Percentiles rank a stretch among this genome's conserved stretches.
Conservation (phyloP, 2,888 invertebrate species). For the Acronicta alni region DNA sequence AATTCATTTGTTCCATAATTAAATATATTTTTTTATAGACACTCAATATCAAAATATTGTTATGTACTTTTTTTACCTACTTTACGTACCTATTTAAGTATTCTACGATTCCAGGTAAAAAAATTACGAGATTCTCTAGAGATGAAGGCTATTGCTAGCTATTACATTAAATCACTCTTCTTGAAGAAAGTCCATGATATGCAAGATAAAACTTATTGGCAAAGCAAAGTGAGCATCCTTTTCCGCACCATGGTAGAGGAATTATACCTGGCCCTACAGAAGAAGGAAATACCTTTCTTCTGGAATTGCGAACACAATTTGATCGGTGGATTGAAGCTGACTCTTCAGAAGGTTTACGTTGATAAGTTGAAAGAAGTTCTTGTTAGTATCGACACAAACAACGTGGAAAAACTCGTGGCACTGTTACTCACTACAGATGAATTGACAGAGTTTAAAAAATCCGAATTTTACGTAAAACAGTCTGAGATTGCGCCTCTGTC, state of each 20-base stretch:
- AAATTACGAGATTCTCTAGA: slow-evolving; percentile 84
- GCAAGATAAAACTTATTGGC: slow-evolving; percentile 76
- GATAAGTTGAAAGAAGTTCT: slow-evolving; percentile 77
- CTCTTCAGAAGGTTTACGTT: slow-evolving; percentile 68
- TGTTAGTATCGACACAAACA: slow-evolving; percentile 71
- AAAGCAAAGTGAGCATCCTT: slow-evolving; percentile 69
- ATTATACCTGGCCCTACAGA: slow-evolving; percentile 66
- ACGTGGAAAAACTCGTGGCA: slow-evolving; percentile 68
- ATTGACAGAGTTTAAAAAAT: slow-evolving; percentile 66
- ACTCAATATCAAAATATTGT: too few species aligned
- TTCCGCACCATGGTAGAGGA: slow-evolving; percentile 77
- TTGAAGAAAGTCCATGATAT: slow-evolving; percentile 77
- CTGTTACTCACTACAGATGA: slow-evolving; percentile 71
- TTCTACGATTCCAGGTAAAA: slow-evolving; percentile 73
- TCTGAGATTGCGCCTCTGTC: slow-evolving; percentile 22
- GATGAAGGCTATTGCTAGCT: slow-evolving; percentile 86
- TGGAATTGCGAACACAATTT: slow-evolving; percentile 79
- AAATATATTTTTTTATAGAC: too few species aligned
- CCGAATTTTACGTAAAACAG: slow-evolving; percentile 70
- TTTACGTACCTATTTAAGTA: background rate
- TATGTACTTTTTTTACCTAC: too few species aligned
- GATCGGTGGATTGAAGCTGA: slow-evolving; percentile 71
- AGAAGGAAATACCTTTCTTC: slow-evolving; percentile 75
- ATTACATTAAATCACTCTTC: slow-evolving; percentile 89
- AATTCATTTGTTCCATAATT: too few species aligned